phyloP scores from a whole-genome alignment of 2,113 vertebrate genomes.

The Dermatemys mawii region DNA sequence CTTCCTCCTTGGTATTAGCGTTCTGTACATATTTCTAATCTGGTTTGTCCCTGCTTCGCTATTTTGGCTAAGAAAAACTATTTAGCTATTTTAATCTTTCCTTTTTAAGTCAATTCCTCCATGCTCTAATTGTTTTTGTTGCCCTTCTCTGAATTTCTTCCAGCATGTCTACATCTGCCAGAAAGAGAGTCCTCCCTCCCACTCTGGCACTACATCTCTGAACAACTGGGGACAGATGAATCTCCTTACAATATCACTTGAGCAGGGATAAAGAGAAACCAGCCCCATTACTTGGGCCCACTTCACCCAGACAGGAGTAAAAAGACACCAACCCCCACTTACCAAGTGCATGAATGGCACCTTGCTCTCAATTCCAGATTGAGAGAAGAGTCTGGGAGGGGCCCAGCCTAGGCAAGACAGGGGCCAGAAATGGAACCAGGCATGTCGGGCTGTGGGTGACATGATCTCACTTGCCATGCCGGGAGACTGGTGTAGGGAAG shows the following conservation, averaged over 20 bases:
- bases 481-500: background rate
- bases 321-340: background rate
- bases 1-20: background rate
- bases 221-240: background rate
- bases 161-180: background rate
- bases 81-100: background rate
- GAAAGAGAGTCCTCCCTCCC: background rate
- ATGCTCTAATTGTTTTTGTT: background rate
- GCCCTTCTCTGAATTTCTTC: background rate
- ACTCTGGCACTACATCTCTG: background rate
- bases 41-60: background rate
- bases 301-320: background rate
- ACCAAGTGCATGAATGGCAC: accelerated
- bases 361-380: background rate
- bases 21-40: background rate
- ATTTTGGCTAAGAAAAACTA: background rate
- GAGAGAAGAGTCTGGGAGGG: background rate
- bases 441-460: background rate
- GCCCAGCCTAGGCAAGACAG: background rate
- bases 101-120: background rate
- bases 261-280: background rate
- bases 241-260: background rate
- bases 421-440: background rate
- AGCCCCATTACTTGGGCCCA: background rate
- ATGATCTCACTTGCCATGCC: background rate